These are phyloP conservation scores for Heterotilapia buettikoferi DNA, from an alignment of 2,113 vertebrate species.

Conservation along the genomic window DNA sequence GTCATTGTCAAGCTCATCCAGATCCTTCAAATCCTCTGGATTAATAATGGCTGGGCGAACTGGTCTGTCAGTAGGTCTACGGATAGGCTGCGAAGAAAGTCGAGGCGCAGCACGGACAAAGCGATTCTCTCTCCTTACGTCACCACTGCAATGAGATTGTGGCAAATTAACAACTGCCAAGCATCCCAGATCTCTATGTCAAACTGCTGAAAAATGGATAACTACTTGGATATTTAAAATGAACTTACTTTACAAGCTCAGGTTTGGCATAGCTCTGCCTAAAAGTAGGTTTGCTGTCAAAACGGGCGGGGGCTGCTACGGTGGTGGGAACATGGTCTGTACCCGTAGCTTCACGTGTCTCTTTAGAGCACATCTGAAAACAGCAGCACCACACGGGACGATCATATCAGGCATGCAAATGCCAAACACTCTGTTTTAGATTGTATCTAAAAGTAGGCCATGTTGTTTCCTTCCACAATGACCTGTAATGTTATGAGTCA, in stretches of 20 bases:
- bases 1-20: constrained; percentile 92
- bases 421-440: neutral
- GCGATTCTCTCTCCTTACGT: constrained; percentile 80
- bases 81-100: constrained; percentile 74
- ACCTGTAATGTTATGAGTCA: neutral
- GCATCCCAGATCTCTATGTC: neutral
- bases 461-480: neutral
- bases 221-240: neutral
- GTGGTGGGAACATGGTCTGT: constrained; percentile 74
- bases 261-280: constrained; percentile 79
- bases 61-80: constrained; percentile 78
- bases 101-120: constrained; percentile 70
- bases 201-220: neutral
- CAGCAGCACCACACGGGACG: neutral
- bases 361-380: constrained; percentile 93
- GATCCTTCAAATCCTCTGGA: constrained; percentile 90
- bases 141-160: constrained; percentile 55
- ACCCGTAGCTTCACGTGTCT: constrained; percentile 78
- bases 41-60: constrained; percentile 91
- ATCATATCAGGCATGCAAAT: neutral
- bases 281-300: constrained; percentile 86
- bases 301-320: constrained; percentile 79
- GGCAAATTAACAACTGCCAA: neutral
- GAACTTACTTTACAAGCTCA: constrained; percentile 87
- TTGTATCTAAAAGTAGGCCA: neutral